Conservation (phyloP, 2,888 invertebrate genomes). For the Xylophagus ater region DNA sequence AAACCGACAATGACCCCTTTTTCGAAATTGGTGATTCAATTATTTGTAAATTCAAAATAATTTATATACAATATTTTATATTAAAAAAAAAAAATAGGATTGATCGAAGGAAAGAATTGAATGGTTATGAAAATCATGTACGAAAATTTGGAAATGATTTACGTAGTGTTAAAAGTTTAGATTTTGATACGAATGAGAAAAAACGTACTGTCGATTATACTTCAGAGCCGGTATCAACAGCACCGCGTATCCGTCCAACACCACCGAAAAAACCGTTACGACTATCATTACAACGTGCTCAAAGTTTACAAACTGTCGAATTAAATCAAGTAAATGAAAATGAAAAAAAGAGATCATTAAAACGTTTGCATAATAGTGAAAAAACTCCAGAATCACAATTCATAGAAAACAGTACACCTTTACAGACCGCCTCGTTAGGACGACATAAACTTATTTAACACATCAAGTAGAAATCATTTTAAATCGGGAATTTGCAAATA, state of each 20-base stretch:
- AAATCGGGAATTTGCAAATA: too few species aligned
- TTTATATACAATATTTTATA: background rate
- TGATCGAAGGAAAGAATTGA: slow-evolving; percentile 27
- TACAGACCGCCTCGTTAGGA: too few species aligned
- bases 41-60: too few species aligned
- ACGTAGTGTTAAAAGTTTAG: slow-evolving; percentile 59
- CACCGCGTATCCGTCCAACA: slow-evolving; percentile 52
- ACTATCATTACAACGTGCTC: slow-evolving; percentile 70
- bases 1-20: too few species aligned
- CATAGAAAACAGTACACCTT: too few species aligned
- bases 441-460: too few species aligned
- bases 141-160: slow-evolving; percentile 22
- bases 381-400: too few species aligned
- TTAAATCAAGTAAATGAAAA: slow-evolving; percentile 28
- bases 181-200: slow-evolving; percentile 55
- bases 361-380: slow-evolving; percentile 30
- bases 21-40: too few species aligned
- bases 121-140: slow-evolving; percentile 21
- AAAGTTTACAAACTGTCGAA: slow-evolving; percentile 64
- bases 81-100: slow-evolving; percentile 19
- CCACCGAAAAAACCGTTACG: slow-evolving; percentile 79
- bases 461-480: too few species aligned
- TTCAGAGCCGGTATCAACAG: slow-evolving; percentile 48
- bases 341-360: slow-evolving; percentile 32
- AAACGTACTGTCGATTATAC: slow-evolving; percentile 43